These are phyloP conservation scores for Ptychodera flava DNA, from an alignment of 35 echinoderm and acorn worm species.

Conservation along the genomic window DNA sequence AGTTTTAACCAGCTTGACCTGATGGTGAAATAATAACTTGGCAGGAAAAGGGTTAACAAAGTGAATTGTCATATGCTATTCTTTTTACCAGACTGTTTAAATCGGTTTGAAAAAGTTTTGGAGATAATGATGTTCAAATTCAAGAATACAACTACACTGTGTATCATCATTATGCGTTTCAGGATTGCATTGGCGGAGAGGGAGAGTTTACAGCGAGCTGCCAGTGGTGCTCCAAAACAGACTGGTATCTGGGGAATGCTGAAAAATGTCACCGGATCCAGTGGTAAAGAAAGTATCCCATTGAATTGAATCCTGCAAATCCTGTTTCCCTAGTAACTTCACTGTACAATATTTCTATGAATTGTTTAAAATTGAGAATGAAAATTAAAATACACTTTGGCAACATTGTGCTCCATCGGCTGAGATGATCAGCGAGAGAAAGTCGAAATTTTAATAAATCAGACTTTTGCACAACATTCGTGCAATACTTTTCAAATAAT, in stretches of 20 bases:
- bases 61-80: background rate
- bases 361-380: no score
- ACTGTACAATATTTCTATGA: no score
- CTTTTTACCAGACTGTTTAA: background rate
- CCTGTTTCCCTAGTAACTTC: no score
- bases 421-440: background rate
- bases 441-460: no score
- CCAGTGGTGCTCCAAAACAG: slow-evolving; percentile 27
- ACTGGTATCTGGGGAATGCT: slow-evolving; percentile 81
- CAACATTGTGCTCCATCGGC: background rate
- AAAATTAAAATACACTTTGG: background rate
- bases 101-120: background rate
- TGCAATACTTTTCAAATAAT: no score
- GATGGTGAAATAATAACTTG: no score
- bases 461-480: no score
- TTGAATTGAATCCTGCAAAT: background rate
- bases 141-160: background rate
- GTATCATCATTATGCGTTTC: slow-evolving; percentile 6
- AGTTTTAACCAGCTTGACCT: no score
- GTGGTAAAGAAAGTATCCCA: slow-evolving; percentile 81
- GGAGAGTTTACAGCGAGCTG: slow-evolving; percentile 48
- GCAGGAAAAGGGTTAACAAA: background rate
- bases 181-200: slow-evolving; percentile 56
- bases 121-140: no score
- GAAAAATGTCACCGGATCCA: slow-evolving; percentile 57